A percentile compares a stretch with the other conserved stretches of the same genome.
phyloP scores from a whole-genome alignment of 2,797 vertebrate genomes.

The Phrynocephalus vlangalii region DNA sequence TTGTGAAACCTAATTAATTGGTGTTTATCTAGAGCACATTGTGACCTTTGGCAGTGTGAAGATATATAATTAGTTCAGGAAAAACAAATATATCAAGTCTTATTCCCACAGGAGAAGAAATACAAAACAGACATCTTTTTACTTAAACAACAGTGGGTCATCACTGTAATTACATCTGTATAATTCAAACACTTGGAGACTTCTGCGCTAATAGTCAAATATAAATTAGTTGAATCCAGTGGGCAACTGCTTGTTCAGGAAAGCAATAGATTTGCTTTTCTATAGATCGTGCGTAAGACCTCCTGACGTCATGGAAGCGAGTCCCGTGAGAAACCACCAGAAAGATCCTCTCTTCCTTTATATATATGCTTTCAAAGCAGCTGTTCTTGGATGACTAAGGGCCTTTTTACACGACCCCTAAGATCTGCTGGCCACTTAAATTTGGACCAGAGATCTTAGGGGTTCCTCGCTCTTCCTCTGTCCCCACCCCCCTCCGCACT shows the following conservation, averaged over 20 bases:
- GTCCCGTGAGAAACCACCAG: background rate
- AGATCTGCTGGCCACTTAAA: no score
- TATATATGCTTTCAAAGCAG: no score
- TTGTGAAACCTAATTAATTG: slow-evolving; percentile 40
- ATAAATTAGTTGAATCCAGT: background rate
- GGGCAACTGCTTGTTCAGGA: background rate
- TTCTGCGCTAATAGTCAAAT: background rate
- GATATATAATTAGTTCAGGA: slow-evolving; percentile 10
- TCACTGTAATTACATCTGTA: no score
- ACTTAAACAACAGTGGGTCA: background rate
- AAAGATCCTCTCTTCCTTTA: background rate
- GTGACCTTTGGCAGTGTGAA: background rate
- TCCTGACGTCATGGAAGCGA: background rate
- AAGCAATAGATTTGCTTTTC: background rate
- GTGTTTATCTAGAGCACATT: slow-evolving; percentile 29
- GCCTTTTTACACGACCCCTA: no score
- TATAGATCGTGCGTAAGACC: background rate
- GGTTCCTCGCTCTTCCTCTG: no score
- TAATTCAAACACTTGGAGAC: background rate
- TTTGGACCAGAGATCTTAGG: no score
- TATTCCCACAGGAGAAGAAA: background rate
- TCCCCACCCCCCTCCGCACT: no score
- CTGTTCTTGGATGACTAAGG: no score
- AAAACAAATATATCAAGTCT: slow-evolving; percentile 5
- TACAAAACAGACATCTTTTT: slow-evolving; percentile 5